Evolutionary conservation across 2,888 invertebrate genomes (phyloP).

Genomic region (Tromatobia lineatoria): DNA sequence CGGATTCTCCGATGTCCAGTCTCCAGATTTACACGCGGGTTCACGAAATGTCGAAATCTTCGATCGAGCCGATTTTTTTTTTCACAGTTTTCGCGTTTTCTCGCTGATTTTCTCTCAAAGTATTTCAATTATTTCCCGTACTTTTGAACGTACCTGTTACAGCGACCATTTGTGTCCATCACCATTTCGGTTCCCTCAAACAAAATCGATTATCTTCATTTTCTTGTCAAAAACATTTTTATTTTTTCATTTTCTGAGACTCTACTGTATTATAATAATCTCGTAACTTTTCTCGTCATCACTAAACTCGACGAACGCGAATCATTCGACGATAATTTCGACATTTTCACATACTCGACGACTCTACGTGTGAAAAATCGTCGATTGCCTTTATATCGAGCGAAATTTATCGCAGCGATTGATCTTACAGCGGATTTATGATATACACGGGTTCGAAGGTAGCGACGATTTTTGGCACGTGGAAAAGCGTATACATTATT

Average conservation of each 20-base stretch:
- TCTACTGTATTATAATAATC: slow-evolving; percentile 29
- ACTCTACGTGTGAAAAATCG: slow-evolving; percentile 72
- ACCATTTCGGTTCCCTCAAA: slow-evolving; percentile 20
- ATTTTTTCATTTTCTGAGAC: slow-evolving; percentile 7
- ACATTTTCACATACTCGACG: slow-evolving; percentile 73
- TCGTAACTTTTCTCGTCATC: slow-evolving; percentile 47
- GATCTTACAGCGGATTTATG: slow-evolving; percentile 55
- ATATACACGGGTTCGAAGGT: slow-evolving; percentile 69
- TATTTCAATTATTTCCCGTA: slow-evolving; percentile 20
- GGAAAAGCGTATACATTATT: slow-evolving; percentile 64
- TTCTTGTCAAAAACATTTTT: slow-evolving; percentile 34
- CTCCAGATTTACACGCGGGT: slow-evolving; percentile 71
- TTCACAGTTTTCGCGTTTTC: neutral
- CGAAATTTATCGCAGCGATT: slow-evolving; percentile 54
- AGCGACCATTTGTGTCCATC: slow-evolving; percentile 50
- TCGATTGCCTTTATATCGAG: slow-evolving; percentile 65
- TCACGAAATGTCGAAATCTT: slow-evolving; percentile 72
- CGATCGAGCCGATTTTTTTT: slow-evolving; percentile 57
- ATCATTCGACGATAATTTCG: slow-evolving; percentile 73
- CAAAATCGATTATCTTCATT: slow-evolving; percentile 10
- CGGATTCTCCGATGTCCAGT: slow-evolving; percentile 80
- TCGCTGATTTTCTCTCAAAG: slow-evolving; percentile 10
- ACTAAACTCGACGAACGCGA: slow-evolving; percentile 15
- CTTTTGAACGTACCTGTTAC: slow-evolving; percentile 35
- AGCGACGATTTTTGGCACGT: slow-evolving; percentile 71